Evolutionary conservation across 1,140 invertebrate species (phyloP).

Genomic region (Pseudachorutes palmiensis): DNA sequence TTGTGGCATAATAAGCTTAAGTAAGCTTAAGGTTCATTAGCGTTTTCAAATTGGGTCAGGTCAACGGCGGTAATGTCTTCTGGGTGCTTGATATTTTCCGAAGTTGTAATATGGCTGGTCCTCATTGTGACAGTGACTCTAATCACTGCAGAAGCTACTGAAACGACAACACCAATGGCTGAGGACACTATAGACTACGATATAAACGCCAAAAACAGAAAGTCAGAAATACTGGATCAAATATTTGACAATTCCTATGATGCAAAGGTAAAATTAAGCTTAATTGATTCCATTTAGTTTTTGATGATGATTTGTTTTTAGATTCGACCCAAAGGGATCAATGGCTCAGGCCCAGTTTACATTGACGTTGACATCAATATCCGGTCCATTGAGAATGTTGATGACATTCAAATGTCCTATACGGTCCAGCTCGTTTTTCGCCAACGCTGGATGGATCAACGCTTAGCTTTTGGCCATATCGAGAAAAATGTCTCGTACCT

Average conservation of each 20-base stretch:
- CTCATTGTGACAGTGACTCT: too few species aligned
- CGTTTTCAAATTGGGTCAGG: too few species aligned
- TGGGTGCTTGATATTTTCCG: too few species aligned
- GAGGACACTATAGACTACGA: constrained; percentile 17
- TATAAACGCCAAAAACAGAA: constrained; percentile 23
- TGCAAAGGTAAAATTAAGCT: constrained; percentile 10
- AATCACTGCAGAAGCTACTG: too few species aligned
- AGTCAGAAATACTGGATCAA: constrained; percentile 22
- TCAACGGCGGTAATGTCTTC: too few species aligned
- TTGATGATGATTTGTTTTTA: neutral
- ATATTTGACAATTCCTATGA: constrained; percentile 23
- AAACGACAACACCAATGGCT: constrained; percentile 11
- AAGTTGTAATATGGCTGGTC: too few species aligned
- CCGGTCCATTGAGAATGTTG: constrained; percentile 23
- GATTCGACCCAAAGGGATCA: constrained; percentile 1
- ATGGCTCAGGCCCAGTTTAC: constrained; percentile 17
- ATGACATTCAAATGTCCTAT: constrained; percentile 29
- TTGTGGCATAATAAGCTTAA: too few species aligned
- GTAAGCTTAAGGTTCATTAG: too few species aligned
- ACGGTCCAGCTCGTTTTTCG: constrained; percentile 26
- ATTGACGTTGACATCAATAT: constrained; percentile 15
- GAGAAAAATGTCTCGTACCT: constrained; percentile 18
- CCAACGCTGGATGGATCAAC: constrained; percentile 26
- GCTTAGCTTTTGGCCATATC: constrained; percentile 20
- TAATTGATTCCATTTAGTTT: neutral